Evolutionary conservation across 2,888 invertebrate species (phyloP).

Genomic region (Napeogenes inachia): DNA sequence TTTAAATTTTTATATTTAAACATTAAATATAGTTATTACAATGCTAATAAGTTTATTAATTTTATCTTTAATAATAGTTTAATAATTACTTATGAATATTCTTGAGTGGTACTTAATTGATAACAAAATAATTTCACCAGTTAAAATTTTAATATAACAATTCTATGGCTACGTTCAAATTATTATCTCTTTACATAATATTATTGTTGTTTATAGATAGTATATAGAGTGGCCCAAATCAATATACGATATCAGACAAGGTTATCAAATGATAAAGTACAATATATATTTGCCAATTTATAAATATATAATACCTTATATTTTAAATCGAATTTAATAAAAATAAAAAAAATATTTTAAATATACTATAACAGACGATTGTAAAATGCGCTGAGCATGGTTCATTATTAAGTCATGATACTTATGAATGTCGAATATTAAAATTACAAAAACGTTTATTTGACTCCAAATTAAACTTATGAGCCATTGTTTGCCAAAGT

Average conservation of each 20-base stretch:
- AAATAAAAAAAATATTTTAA: not conserved
- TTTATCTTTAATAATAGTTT: no score
- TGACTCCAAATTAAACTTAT: conserved; percentile 48
- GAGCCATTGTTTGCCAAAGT: conserved; percentile 57
- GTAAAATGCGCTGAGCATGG: not conserved
- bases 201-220: not conserved
- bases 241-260: conserved; percentile 24
- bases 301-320: no score
- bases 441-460: conserved; percentile 45
- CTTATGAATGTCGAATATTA: conserved; percentile 18
- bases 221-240: conserved; percentile 11
- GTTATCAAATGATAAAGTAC: conserved; percentile 25
- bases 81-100: no score
- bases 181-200: not conserved
- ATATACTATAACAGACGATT: not conserved
- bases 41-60: conserved; percentile 1
- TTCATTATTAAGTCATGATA: not conserved
- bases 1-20: no score
- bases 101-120: no score
- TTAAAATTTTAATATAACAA: not conserved
- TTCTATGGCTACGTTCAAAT: not conserved
- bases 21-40: not conserved
- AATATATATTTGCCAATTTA: conserved; percentile 1
- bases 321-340: not conserved
- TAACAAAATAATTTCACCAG: no score